Evolutionary conservation across 2,888 invertebrate genomes (phyloP).

Genomic region (Athripsodes cinereus): DNA sequence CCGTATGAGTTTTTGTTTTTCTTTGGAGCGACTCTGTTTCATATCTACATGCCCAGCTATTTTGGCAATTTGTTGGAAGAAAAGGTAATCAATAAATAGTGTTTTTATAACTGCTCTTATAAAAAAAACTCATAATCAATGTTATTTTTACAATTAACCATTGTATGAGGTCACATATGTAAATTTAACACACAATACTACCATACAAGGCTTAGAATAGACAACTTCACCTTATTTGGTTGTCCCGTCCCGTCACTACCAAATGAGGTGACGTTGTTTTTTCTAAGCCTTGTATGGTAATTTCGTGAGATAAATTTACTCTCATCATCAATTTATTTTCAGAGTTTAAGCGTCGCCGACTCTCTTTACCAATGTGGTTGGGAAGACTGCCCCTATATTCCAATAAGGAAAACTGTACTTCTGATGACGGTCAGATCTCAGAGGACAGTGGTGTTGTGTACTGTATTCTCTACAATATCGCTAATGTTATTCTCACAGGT

Average conservation of each 20-base stretch:
- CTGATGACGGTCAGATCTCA: constrained; percentile 38
- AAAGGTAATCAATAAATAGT: constrained; percentile 31
- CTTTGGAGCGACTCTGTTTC: constrained; percentile 32
- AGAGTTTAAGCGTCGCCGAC: constrained; percentile 36
- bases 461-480: constrained; percentile 37
- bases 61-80: constrained; percentile 40
- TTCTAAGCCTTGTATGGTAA: too few species aligned
- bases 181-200: too few species aligned
- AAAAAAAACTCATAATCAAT: too few species aligned
- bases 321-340: too few species aligned
- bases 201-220: too few species aligned
- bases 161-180: too few species aligned
- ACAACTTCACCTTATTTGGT: too few species aligned
- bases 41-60: constrained; percentile 39
- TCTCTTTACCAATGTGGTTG: constrained; percentile 39
- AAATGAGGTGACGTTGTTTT: too few species aligned
- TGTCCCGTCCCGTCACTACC: too few species aligned
- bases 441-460: constrained; percentile 35
- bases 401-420: constrained; percentile 34
- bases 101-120: too few species aligned
- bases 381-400: constrained; percentile 34
- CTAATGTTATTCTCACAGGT: constrained; percentile 25
- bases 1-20: constrained; percentile 36
- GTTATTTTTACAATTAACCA: too few species aligned
- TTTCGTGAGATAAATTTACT: too few species aligned